Evolutionary conservation across 92 coral and sea anemone genomes (phyloP), one percentile per base, ranked within the genome.

Genomic region (Zoanthus sansibaricus): DNA sequence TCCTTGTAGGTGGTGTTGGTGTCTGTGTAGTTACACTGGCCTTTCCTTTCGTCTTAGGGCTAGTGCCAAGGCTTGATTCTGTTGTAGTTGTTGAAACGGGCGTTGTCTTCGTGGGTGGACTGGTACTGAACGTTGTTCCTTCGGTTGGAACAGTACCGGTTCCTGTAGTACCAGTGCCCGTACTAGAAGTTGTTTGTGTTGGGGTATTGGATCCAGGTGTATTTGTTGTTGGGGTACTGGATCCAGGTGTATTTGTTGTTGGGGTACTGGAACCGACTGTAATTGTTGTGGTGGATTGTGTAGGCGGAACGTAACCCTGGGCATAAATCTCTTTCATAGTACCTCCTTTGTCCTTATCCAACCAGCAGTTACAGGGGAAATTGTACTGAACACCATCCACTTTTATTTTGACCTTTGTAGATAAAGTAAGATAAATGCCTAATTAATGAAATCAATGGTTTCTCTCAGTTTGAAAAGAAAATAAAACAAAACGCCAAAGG

Each of bases 321-420:
- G 55, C 85, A 30, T 45, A 80, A 45, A 80, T 66, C 64, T 80
- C 85, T 2, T 56, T 71, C 13, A 30, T 79, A 11, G 59, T 80
- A 6, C 11, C 78, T 14, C 80, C 74, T 46, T 11, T 45, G 46
- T 67, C 20, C 30, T 80, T 8, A 32, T 80, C 61, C 32, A 80
- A 8, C 85, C 85, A 80, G 9, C 85, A 80, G 21, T 64, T 21
- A 46, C 85, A 80, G n/a, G 85, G 75, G 20, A 80, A 80, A 21
- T 21, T 48, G 33, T 80, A 80, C 1, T 14, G n/a, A 16, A 48
- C 21, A 14, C 85, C 85, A 13, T 46, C 75, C 7, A 80, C 85
- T 68, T 62, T 25, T 47, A 80, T 80, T 66, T 64, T 64, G 44
- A 80, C 73, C 85, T 80, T 42, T 9, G 42, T 59, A 45, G 1